Evolutionary conservation across 2,113 vertebrate genomes (phyloP).

Genomic region (Entomyzon cyanotis): DNA sequence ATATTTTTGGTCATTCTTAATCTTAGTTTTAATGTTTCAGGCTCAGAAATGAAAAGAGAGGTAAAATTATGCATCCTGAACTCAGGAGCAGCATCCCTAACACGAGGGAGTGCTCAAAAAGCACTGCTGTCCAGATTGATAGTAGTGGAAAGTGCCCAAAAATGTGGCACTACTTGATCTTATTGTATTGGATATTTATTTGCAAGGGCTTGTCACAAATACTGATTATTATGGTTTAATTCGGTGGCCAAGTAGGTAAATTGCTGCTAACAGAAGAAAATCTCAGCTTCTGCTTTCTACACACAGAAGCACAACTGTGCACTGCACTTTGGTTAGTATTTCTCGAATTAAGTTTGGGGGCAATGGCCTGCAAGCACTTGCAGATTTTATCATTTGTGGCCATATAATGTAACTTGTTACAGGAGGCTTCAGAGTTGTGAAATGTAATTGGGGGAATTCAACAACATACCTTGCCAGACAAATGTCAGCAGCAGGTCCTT

Average conservation of each 20-base stretch:
- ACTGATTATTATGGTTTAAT: background rate
- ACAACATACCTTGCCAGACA: background rate
- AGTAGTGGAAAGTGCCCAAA: background rate
- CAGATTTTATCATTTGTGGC: background rate
- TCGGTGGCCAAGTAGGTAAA: background rate
- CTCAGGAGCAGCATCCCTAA: background rate
- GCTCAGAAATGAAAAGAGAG: background rate
- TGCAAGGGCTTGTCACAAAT: background rate
- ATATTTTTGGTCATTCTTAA: background rate
- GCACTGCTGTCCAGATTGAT: background rate
- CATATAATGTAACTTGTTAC: background rate
- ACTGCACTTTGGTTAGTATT: background rate
- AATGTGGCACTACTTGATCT: background rate
- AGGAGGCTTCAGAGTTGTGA: background rate
- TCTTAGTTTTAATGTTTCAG: background rate
- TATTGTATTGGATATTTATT: background rate
- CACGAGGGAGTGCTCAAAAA: background rate
- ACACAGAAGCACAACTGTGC: background rate
- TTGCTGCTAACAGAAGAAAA: background rate
- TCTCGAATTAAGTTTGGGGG: background rate
- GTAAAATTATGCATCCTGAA: background rate
- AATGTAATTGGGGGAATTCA: background rate
- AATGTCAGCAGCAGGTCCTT: background rate
- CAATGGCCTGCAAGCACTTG: background rate
- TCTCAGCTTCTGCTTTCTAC: background rate